Evolutionary conservation across 2,888 invertebrate genomes (phyloP).

Genomic region (Phania funesta): DNA sequence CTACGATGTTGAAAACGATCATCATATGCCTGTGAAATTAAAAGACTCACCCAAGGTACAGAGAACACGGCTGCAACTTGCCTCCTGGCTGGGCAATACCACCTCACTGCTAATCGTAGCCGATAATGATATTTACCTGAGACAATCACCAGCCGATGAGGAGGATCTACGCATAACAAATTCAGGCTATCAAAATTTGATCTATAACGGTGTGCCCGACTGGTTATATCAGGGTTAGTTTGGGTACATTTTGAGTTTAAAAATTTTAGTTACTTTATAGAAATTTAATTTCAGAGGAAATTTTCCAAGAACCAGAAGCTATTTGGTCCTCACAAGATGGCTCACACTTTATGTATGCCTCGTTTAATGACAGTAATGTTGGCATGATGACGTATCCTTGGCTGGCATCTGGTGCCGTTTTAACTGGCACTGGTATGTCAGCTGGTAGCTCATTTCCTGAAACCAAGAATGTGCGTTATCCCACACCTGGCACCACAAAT

Average conservation of each 20-base stretch:
- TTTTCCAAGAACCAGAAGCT: constrained; percentile 89
- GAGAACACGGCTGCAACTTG: constrained; percentile 89
- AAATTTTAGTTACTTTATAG: neutral
- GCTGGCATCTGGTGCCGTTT: constrained; percentile 86
- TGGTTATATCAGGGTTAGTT: constrained; percentile 96
- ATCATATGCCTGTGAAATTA: constrained; percentile 91
- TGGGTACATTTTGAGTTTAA: neutral
- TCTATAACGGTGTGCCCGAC: constrained; percentile 96
- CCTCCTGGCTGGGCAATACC: constrained; percentile 90
- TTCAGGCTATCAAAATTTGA: constrained; percentile 88
- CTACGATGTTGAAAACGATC: constrained; percentile 94
- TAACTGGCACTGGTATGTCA: constrained; percentile 82
- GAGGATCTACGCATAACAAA: constrained; percentile 87
- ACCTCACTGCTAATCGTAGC: constrained; percentile 89
- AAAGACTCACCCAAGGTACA: constrained; percentile 86
- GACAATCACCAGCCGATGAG: constrained; percentile 86
- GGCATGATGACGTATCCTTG: constrained; percentile 90
- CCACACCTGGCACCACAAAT: constrained; percentile 93
- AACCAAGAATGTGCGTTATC: constrained; percentile 90
- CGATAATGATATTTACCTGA: constrained; percentile 93
- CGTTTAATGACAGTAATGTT: constrained; percentile 91
- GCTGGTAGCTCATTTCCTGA: constrained; percentile 87
- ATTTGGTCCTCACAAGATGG: constrained; percentile 94
- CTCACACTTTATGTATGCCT: constrained; percentile 90
- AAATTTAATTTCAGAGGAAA: constrained; percentile 86